Evolutionary conservation across 1,140 invertebrate species (phyloP).

Genomic region (Solen grandis): DNA sequence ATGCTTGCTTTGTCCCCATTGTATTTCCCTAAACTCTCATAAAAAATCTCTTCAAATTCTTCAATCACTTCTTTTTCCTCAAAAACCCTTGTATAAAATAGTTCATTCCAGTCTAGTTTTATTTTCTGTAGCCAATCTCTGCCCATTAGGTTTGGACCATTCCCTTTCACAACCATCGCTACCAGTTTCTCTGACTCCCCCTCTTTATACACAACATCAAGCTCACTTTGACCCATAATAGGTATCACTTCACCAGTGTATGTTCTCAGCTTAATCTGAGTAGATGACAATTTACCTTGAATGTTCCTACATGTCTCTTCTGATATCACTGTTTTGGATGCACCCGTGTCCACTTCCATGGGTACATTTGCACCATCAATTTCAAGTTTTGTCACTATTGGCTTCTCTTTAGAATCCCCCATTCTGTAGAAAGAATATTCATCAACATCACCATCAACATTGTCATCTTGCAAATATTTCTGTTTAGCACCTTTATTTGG

Average conservation of each 20-base stretch:
- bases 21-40: conserved; percentile 8
- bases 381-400: too few relatives aligned
- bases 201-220: conserved; percentile 38
- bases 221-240: conserved; percentile 23
- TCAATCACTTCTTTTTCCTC: too few relatives aligned
- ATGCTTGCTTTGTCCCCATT: conserved; percentile 15
- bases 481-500: neutral
- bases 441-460: neutral
- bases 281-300: too few relatives aligned
- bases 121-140: conserved; percentile 45
- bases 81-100: too few relatives aligned
- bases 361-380: too few relatives aligned
- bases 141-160: conserved; percentile 48
- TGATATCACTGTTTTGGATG: neutral
- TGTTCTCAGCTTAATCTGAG: conserved; percentile 40
- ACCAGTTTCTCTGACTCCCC: conserved; percentile 16
- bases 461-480: neutral
- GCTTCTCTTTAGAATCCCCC: too few relatives aligned
- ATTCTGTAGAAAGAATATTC: too few relatives aligned
- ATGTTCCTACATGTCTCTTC: neutral
- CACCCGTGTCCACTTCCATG: too few relatives aligned
- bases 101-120: conserved; percentile 42
- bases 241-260: conserved; percentile 53
- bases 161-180: conserved; percentile 27
- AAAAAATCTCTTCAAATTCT: too few relatives aligned